Evolutionary conservation across 2,113 vertebrate genomes (phyloP).

Genomic region (Pterocles gutturalis): DNA sequence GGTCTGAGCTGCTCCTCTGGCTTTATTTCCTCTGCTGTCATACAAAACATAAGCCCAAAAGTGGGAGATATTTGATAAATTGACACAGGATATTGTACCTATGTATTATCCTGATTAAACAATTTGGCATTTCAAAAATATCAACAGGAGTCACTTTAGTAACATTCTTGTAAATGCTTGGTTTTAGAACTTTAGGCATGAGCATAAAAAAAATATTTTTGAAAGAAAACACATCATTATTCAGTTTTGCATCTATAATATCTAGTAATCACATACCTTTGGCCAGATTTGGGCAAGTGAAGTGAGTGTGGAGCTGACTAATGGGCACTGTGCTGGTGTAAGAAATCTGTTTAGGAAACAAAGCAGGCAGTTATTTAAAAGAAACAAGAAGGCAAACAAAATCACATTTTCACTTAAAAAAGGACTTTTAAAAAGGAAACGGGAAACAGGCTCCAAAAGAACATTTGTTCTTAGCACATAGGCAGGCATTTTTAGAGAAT

Average conservation of each 20-base stretch:
- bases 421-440: not conserved
- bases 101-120: not conserved
- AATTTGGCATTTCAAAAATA: not conserved
- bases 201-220: not conserved
- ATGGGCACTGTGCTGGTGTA: not conserved
- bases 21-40: not conserved
- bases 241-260: not conserved
- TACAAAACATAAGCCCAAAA: not conserved
- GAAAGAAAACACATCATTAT: not conserved
- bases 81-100: not conserved
- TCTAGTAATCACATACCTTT: not conserved
- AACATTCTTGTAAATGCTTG: accelerated
- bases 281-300: not conserved
- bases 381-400: not conserved
- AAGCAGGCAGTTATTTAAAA: not conserved
- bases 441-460: not conserved
- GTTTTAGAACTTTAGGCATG: not conserved
- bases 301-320: not conserved
- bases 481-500: not conserved
- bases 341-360: not conserved
- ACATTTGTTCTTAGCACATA: not conserved
- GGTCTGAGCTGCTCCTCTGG: not conserved
- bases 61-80: accelerated
- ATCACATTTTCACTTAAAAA: not conserved
- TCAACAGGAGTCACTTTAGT: not conserved